Percentiles rank a stretch among this genome's conserved stretches.
phyloP scores from a whole-genome alignment of 2,888 invertebrate genomes.

The Polymixis lichenea region DNA sequence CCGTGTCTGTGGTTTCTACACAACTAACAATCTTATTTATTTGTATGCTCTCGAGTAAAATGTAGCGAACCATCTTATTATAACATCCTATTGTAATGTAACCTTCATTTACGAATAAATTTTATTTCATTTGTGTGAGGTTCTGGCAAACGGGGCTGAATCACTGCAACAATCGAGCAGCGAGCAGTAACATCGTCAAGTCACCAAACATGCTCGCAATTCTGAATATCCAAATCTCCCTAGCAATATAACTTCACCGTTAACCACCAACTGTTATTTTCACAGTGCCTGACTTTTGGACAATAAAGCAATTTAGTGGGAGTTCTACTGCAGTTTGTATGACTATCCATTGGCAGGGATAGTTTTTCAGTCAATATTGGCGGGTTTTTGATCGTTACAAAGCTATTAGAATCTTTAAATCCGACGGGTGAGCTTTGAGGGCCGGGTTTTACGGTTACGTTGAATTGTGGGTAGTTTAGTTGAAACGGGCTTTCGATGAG shows the following conservation, averaged over 20 bases:
- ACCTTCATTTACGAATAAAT: no score
- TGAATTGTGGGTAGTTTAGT: conserved; percentile 3
- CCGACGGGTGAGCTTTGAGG: conserved; percentile 47
- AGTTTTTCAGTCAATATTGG: conserved; percentile 57
- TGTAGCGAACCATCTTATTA: no score
- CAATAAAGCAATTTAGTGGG: conserved; percentile 80
- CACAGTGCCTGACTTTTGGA: conserved; percentile 78
- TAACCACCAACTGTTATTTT: conserved; percentile 79
- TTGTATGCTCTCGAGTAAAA: no score
- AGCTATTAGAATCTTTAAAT: conserved; percentile 60
- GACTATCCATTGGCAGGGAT: conserved; percentile 63
- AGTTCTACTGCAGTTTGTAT: conserved; percentile 65
- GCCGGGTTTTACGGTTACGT: conserved; percentile 3
- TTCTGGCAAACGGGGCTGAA: no score
- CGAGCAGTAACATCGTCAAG: no score
- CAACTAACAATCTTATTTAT: no score
- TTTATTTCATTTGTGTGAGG: no score
- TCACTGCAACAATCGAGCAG: no score
- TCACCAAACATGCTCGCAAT: conserved; percentile 16
- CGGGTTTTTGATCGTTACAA: conserved; percentile 44
- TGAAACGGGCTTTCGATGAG: conserved; percentile 23
- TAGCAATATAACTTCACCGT: conserved; percentile 57
- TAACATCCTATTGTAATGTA: no score
- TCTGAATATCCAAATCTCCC: not conserved
- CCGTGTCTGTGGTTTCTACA: no score